Evolutionary conservation across 37 sponge, comb jelly and placozoan genomes (phyloP).

Genomic region (Amphimedon queenslandica): DNA sequence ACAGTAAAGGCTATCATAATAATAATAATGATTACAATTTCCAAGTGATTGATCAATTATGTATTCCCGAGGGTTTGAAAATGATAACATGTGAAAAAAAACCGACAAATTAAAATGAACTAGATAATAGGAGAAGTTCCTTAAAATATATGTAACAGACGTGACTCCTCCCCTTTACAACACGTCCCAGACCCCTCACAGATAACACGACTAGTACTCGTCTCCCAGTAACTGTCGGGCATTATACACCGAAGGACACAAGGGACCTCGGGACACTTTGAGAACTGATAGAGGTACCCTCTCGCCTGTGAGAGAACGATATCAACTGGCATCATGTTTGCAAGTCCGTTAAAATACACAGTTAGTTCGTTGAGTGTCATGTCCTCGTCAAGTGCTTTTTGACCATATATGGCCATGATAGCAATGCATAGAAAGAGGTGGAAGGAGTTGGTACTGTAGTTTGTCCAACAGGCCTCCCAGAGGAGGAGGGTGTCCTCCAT

Average conservation of each 20-base stretch:
- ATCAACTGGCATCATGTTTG: constrained; percentile 55
- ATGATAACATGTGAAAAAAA: too few relatives aligned
- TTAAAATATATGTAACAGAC: too few relatives aligned
- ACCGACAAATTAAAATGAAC: too few relatives aligned
- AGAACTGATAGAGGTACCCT: constrained; percentile 63
- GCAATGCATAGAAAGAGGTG: constrained; percentile 77
- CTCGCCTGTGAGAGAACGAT: constrained; percentile 73
- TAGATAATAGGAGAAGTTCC: too few relatives aligned
- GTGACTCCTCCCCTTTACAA: not conserved
- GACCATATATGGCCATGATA: constrained; percentile 79
- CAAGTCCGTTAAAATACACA: constrained; percentile 58
- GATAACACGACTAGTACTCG: not conserved
- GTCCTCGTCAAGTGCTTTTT: constrained; percentile 44
- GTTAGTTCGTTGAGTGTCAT: constrained; percentile 65
- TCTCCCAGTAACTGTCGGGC: constrained; percentile 31
- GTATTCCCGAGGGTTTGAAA: too few relatives aligned
- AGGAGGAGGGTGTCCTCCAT: constrained; percentile 44
- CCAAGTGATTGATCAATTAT: too few relatives aligned
- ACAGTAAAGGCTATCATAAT: too few relatives aligned
- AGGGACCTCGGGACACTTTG: constrained; percentile 2
- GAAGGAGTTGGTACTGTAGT: constrained; percentile 48
- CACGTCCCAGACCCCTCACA: constrained; percentile 15
- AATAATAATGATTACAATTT: too few relatives aligned
- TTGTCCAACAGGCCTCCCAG: constrained; percentile 82
- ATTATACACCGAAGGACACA: constrained; percentile 32